Evolutionary conservation across 2,888 invertebrate genomes (phyloP), one percentile per base, ranked within the genome.

Genomic region (Agrypnus murinus): DNA sequence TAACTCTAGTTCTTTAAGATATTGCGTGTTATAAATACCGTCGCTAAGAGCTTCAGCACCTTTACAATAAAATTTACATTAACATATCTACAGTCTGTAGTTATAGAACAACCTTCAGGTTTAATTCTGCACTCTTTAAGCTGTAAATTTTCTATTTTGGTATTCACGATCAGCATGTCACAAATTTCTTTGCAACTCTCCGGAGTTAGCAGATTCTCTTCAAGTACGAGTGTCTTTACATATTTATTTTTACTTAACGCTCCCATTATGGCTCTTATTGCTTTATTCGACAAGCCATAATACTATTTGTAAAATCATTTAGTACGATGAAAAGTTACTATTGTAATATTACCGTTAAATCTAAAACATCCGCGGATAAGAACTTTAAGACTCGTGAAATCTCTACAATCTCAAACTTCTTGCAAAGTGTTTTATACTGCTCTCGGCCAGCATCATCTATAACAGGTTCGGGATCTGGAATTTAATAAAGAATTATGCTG

Each of bases 81-180:
- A 53, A 10, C 32, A 40, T 31, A 36, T 17, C 31, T 17, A 53
- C 10, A 10, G 45, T 8, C 6, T 45, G 12, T 45, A 8, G 6
- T 5, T 45, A 45, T 1, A 57, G 14, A 48, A 43, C 4, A 75
- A 80, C 83, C 84, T 77, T 78, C 77, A 1, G 74, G 45, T 1
- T 87, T 87, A 40, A 88, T 85, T 69, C 84, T 83, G 77, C 88
- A 88, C 70, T 84, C 84, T 34, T 79, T 78, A 57, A 88, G 74
- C 71, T 84, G 83, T 31, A 88, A 73, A 12, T 74, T 70, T 7
- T 73, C 73, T 40, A 88, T 74, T 1, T 77, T 75, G 14, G 76
- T 80, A 71, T 86, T 88, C 34, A 79, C 79, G 12, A 78, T 65
- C 2, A 88, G 70, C 77, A 87, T 80, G 46, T 83, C 80, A 32